A percentile compares a stretch with the other conserved stretches of the same genome.
phyloP scores from a whole-genome alignment of 2,797 vertebrate genomes.

The Remorina albescens region DNA sequence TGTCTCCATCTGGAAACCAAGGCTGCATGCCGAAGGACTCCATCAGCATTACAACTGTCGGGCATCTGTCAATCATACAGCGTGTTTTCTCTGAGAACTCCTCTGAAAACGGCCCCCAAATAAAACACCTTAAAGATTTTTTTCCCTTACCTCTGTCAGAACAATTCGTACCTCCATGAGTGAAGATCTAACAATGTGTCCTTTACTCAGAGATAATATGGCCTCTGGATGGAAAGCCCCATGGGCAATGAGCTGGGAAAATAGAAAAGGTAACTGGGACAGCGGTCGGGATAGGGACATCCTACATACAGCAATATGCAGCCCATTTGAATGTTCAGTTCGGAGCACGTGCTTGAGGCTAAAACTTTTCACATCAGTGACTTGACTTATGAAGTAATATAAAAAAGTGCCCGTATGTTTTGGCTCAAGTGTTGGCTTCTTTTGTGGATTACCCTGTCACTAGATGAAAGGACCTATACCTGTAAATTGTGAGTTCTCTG shows the following conservation, averaged over 20 bases:
- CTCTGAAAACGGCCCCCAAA: not conserved
- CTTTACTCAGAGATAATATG: not conserved
- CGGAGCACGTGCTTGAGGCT: slow-evolving; percentile 13
- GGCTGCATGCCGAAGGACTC: slow-evolving; percentile 35
- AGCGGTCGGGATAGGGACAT: slow-evolving; percentile 22
- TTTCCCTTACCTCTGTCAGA: not conserved
- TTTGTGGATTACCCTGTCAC: slow-evolving; percentile 12
- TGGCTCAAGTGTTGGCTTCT: not conserved
- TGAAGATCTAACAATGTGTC: slow-evolving; percentile 16
- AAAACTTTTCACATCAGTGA: slow-evolving; percentile 10
- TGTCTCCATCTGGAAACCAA: slow-evolving; percentile 37
- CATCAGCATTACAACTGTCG: not conserved
- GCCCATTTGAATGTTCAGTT: slow-evolving; percentile 21
- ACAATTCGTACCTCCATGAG: slow-evolving; percentile 5
- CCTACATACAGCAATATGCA: slow-evolving; percentile 11
- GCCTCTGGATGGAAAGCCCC: slow-evolving; percentile 31
- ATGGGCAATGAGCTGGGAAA: slow-evolving; percentile 31
- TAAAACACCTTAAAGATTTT: slow-evolving; percentile 1
- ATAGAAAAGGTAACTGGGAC: slow-evolving; percentile 31
- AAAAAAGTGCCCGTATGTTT: not conserved
- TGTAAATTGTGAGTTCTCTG: not conserved
- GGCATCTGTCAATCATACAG: not conserved
- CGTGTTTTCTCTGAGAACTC: not conserved
- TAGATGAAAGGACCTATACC: slow-evolving; percentile 3
- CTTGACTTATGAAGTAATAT: slow-evolving; percentile 37